Base-by-base conservation (phyloP, 2,113 vertebrate genomes). In the Sinocyclocheilus rhinocerous region DNA sequence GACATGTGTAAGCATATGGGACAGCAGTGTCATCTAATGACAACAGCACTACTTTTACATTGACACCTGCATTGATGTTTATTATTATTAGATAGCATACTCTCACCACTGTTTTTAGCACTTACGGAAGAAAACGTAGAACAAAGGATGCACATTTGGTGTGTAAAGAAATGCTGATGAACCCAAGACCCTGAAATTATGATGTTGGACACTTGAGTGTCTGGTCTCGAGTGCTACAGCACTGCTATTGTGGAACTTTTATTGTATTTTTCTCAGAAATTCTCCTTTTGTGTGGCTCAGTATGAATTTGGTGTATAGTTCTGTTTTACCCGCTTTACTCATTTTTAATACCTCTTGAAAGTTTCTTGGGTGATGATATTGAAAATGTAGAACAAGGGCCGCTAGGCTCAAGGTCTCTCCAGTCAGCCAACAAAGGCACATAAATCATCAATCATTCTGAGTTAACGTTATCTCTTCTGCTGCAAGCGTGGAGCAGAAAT, bases 391-490 rank as follows among this genome's bases (percentile, higher is more conserved):
- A 88, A 84, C 88, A 90, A 88, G 52, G 11, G 29, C 77, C 50
- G 61, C 77, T 39, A 36, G 85, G 87, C 90, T 84, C 88, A 90
- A 67, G 15, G 59, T 81, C 65, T 75, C 78, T 33, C 24, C 36
- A 69, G 79, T 90, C 88, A 90, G 89, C 82, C 26, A 85, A 90
- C 88, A 91, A 92, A 91, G 90, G 88, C 84, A 83, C 85, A 87
- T 87, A 91, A 89, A 90, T 76, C 65, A 87, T 81, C 84, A 89
- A 92, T 94, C 91, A 88, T 90, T 92, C 88, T 85, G 89, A 87
- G 89, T 92, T 91, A 91, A 86, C 59, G 86, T 92, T 93, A 92
- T 93, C 90, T 89, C 76, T 81, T 57, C 84, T 24, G 55, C 83
- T 85, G 90, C 89, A 89, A 52, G n/a, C 45, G 13, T 12, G 45